Conservation (phyloP, 2,888 invertebrate genomes). For the Aspidapion aeneum region DNA sequence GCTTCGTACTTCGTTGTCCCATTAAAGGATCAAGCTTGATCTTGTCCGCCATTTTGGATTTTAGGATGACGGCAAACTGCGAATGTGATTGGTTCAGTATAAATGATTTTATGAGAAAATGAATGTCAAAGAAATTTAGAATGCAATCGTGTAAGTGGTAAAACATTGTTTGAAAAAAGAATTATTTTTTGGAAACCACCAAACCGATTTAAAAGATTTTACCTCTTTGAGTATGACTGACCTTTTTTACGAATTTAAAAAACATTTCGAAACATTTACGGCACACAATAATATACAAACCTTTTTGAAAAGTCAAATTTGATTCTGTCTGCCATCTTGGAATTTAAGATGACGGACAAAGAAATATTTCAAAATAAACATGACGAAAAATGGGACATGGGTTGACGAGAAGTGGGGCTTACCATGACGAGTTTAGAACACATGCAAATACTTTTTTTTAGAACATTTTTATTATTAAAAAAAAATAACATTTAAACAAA, state of each 20-base stretch:
- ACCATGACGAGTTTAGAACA: too few relatives aligned
- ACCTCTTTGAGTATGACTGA: neutral
- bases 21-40: neutral
- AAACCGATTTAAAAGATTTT: neutral
- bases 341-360: neutral
- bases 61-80: neutral
- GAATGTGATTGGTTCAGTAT: neutral
- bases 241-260: neutral
- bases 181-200: neutral
- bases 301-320: neutral
- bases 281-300: too few relatives aligned
- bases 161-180: neutral
- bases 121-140: neutral
- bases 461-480: too few relatives aligned
- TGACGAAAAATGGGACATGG: too few relatives aligned
- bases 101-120: neutral
- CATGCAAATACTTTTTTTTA: too few relatives aligned
- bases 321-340: neutral
- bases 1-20: too few relatives aligned
- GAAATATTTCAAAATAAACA: too few relatives aligned
- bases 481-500: too few relatives aligned
- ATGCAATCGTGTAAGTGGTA: neutral
- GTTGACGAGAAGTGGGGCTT: too few relatives aligned
- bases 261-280: too few relatives aligned
- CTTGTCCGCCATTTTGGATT: neutral